Conservation (phyloP, 2,888 invertebrate genomes). For the Oithona nana region DNA sequence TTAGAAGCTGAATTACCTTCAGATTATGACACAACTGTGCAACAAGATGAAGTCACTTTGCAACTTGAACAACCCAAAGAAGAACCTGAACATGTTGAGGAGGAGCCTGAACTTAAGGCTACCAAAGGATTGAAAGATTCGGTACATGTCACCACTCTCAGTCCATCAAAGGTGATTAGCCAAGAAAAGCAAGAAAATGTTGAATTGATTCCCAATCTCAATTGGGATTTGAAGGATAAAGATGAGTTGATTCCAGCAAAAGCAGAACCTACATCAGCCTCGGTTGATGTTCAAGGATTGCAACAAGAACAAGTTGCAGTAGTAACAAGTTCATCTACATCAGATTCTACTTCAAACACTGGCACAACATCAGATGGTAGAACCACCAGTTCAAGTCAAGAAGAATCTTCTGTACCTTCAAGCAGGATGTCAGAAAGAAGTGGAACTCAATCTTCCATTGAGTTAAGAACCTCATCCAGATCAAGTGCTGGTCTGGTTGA, state of each 20-base stretch:
- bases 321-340: too few species aligned
- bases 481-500: too few species aligned
- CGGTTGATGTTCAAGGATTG: neutral
- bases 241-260: neutral
- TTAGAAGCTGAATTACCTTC: neutral
- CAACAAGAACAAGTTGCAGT: neutral
- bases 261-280: neutral
- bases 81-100: neutral
- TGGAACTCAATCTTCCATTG: neutral
- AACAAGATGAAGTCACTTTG: neutral
- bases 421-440: neutral
- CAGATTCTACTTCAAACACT: neutral
- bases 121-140: neutral
- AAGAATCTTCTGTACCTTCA: neutral
- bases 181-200: neutral
- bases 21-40: neutral
- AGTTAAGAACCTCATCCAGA: neutral
- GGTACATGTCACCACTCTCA: neutral
- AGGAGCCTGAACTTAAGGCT: neutral
- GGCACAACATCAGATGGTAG: neutral
- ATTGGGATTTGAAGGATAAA: neutral
- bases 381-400: neutral
- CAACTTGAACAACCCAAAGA: neutral
- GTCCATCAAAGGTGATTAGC: neutral
- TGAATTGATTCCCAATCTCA: neutral